Percentiles rank a stretch among this genome's conserved stretches.
These are phyloP conservation scores for Hirundichthys speculiger DNA, from an alignment of 2,113 vertebrate genomes.

Conservation along the genomic window DNA sequence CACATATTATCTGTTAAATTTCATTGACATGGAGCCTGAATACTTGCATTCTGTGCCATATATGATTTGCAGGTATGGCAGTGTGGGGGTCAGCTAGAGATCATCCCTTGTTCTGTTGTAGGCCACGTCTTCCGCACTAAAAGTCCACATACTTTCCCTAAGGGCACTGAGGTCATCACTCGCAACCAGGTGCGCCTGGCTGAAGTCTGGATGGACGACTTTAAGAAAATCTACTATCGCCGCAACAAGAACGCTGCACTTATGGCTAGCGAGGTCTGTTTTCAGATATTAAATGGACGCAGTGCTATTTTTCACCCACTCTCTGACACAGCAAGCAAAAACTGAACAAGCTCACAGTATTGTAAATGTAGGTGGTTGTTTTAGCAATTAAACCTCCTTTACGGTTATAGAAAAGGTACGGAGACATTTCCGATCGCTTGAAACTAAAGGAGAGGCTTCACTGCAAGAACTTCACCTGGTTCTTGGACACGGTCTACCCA, in stretches of 20 bases:
- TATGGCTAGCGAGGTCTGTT: slow-evolving; percentile 88
- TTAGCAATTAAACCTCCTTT: not conserved
- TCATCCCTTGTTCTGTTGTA: slow-evolving; percentile 94
- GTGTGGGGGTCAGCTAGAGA: slow-evolving; percentile 92
- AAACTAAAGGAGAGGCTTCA: slow-evolving; percentile 85
- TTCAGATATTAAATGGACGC: not conserved
- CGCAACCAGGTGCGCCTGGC: slow-evolving; percentile 95
- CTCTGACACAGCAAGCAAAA: not conserved
- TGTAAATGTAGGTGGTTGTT: not conserved
- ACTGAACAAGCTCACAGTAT: not conserved
- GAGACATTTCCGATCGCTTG: slow-evolving; percentile 89
- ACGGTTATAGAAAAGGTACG: slow-evolving; percentile 84
- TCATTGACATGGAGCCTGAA: not conserved
- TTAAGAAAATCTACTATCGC: slow-evolving; percentile 92
- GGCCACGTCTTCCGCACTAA: slow-evolving; percentile 97
- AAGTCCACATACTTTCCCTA: slow-evolving; percentile 96
- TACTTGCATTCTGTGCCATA: not conserved
- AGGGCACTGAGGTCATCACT: slow-evolving; percentile 92
- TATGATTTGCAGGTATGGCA: slow-evolving; percentile 90
- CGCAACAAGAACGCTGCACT: slow-evolving; percentile 87
- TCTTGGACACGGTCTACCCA: slow-evolving; percentile 89
- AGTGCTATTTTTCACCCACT: not conserved
- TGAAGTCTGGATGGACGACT: slow-evolving; percentile 97
- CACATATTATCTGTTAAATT: not conserved
- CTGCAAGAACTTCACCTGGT: slow-evolving; percentile 97